Evolutionary conservation across 2,888 invertebrate genomes (phyloP), one percentile per base, ranked within the genome.

Genomic region (Drosophila neonasuta): DNA sequence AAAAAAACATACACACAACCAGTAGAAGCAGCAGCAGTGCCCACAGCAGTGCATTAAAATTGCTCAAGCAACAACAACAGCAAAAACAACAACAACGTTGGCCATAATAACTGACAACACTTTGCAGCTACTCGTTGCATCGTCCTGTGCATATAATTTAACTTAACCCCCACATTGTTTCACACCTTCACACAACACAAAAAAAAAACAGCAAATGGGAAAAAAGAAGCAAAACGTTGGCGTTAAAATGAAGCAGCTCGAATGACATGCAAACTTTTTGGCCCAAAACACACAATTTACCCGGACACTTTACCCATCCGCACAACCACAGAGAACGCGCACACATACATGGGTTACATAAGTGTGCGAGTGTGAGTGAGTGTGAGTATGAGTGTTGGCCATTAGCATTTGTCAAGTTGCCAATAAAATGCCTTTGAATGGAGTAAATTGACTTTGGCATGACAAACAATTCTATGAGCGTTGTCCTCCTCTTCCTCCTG

Each of bases 251-350:
- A 78, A 80, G 80, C 76, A 78, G 68, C 84, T 83, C 71, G 52
- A 86, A 80, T 86, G 86, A 82, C 82, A 86, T 86, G 82, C 82
- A 86, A 86, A 86, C 86, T 80, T 80, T 84, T 82, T 68, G 51
- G 59, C 65, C 54, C 71, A 62, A 52, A 46, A 55, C 60, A 67
- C 56, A 65, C 71, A 64, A 36, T 64, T 59, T 60, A 59, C 57
- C 55, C 50, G 15, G 45, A 54, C 52, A 49, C 39, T 44, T 39
- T 34, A 15, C 36, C 17, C 57, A 41, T 24, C 55, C 29, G 24
- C 55, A 32, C 34, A 34, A 17, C 45, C 55, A 45, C 42, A 49
- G 32, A 15, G 6, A 13, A 9, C 44, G n/a, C 54, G 24, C 56
- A 36, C 34, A 55, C 55, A n/a, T 42, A 62, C 62, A 63, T 58